Evolutionary conservation across 2,888 invertebrate genomes (phyloP).

Genomic region (Criorhina ranunculi): DNA sequence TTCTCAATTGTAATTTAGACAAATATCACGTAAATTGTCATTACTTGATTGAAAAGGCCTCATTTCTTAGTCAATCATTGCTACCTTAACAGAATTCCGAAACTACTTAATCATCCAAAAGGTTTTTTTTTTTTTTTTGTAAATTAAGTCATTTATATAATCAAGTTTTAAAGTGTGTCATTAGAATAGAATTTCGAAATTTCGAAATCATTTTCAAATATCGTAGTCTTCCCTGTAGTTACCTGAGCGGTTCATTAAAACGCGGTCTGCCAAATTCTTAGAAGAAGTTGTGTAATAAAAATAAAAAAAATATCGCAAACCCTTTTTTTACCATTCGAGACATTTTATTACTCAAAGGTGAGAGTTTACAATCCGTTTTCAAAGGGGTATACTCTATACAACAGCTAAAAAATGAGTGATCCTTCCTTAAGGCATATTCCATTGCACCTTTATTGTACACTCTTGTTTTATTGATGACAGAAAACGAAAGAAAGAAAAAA

Average conservation of each 20-base stretch:
- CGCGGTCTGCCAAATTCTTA: neutral
- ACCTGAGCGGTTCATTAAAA: conserved; percentile 5
- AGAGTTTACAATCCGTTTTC: conserved; percentile 1
- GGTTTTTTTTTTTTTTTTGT: neutral
- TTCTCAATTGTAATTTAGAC: conserved; percentile 31
- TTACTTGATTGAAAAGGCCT: conserved; percentile 19
- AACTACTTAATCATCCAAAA: conserved; percentile 8
- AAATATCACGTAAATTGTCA: conserved; percentile 27
- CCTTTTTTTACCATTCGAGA: conserved; percentile 33
- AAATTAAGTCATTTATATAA: neutral
- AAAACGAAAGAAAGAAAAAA: neutral
- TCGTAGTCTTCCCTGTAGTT: neutral
- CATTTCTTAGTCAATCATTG: conserved; percentile 6
- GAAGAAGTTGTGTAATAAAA: conserved; percentile 48
- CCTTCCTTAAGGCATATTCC: neutral
- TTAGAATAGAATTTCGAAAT: neutral
- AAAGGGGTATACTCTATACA: neutral
- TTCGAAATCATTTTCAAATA: conserved; percentile 4
- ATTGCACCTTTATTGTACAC: neutral
- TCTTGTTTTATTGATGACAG: conserved; percentile 4
- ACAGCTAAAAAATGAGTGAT: conserved; percentile 12
- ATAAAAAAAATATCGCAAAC: conserved; percentile 15
- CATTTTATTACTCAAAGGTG: neutral
- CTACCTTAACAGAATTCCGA: conserved; percentile 16
- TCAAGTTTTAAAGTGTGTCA: conserved; percentile 1